These are phyloP conservation scores for Caretta caretta DNA, from an alignment of 2,113 vertebrate genomes.

Conservation along the genomic window DNA sequence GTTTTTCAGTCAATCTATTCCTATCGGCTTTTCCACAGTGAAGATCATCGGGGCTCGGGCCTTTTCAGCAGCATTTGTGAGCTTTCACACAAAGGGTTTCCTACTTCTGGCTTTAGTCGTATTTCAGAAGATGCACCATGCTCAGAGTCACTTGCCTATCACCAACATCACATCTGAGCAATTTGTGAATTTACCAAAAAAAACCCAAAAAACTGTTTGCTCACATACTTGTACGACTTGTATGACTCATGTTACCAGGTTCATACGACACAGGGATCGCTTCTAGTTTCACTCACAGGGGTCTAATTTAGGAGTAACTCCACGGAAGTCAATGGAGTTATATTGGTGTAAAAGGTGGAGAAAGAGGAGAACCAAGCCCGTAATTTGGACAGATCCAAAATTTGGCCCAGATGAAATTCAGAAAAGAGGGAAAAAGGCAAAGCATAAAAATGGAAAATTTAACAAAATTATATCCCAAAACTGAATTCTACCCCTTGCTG, in stretches of 20 bases:
- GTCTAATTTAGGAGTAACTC: neutral
- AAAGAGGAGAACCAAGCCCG: neutral
- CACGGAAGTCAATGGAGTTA: neutral
- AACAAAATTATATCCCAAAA: neutral
- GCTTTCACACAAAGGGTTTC: neutral
- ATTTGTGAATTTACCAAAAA: rapidly evolving
- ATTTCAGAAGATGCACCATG: rapidly evolving
- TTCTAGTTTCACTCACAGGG: neutral
- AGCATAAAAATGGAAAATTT: neutral
- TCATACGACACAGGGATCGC: rapidly evolving
- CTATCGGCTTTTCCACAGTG: neutral
- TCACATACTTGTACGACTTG: neutral
- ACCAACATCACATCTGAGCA: rapidly evolving
- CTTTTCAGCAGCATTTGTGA: neutral
- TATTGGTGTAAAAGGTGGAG: neutral
- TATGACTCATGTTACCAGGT: rapidly evolving
- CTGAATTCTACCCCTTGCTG: neutral
- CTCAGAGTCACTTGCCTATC: rapidly evolving
- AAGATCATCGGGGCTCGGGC: neutral
- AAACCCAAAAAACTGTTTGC: rapidly evolving
- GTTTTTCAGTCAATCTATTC: neutral
- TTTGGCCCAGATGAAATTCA: neutral
- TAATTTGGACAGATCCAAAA: neutral
- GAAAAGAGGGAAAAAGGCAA: neutral
- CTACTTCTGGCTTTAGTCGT: neutral